These are phyloP conservation scores for Scopus umbretta DNA, from an alignment of 2,113 vertebrate species.

Conservation along the genomic window DNA sequence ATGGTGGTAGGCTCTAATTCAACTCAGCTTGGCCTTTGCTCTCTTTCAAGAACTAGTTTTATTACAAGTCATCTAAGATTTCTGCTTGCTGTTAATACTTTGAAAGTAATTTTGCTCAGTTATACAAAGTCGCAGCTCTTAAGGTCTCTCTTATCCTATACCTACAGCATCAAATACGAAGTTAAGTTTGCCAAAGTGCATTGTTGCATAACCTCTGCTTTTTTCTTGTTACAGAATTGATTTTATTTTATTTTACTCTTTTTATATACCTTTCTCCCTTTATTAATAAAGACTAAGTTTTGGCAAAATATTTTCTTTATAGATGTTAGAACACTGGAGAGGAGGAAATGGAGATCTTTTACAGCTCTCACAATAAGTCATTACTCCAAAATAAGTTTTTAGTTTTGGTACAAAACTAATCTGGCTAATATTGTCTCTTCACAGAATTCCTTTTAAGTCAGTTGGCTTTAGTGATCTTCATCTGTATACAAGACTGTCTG, in stretches of 20 bases:
- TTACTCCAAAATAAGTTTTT: not conserved
- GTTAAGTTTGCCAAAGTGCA: not conserved
- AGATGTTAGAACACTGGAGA: not conserved
- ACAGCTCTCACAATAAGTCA: not conserved
- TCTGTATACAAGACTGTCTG: not conserved
- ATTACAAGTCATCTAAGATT: slow-evolving; percentile 6
- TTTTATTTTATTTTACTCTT: not conserved
- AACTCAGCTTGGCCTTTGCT: slow-evolving; percentile 29
- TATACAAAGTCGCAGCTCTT: not conserved
- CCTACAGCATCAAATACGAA: not conserved
- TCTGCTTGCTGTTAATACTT: slow-evolving; percentile 5
- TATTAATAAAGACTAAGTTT: not conserved
- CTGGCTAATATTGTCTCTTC: not conserved
- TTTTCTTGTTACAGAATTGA: not conserved
- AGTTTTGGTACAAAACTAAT: not conserved
- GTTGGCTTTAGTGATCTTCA: not conserved
- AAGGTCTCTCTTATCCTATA: not conserved
- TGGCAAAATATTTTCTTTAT: not conserved
- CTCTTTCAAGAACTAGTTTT: slow-evolving; percentile 19
- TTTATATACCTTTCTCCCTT: not conserved
- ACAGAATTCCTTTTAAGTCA: not conserved
- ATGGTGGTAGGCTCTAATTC: slow-evolving; percentile 3
- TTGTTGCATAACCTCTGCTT: not conserved
- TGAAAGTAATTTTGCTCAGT: not conserved
- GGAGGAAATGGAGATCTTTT: not conserved